Percentiles rank a stretch among this genome's conserved stretches.
Conservation (phyloP, 2,113 vertebrate genomes). For the Ochotona curzoniae region DNA sequence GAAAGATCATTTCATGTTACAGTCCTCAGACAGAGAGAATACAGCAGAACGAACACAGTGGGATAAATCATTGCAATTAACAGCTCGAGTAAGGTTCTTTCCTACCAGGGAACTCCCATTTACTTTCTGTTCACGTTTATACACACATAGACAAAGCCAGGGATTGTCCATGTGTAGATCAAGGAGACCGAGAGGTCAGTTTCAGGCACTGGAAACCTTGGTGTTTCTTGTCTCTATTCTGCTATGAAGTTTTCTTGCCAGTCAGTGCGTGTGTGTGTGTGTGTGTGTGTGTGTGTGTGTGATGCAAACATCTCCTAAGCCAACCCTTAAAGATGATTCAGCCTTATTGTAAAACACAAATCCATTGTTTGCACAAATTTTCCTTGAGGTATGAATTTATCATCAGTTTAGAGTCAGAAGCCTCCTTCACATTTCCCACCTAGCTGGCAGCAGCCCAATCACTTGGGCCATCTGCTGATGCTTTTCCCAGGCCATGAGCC, state of each 20-base stretch:
- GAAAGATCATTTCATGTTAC: slow-evolving; percentile 9
- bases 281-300: fast-evolving
- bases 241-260: too few species aligned
- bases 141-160: not conserved
- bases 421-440: too few species aligned
- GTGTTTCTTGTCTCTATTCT: not conserved
- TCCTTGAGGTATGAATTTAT: not conserved
- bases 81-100: slow-evolving; percentile 35
- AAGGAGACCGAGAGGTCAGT: not conserved
- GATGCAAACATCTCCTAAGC: fast-evolving
- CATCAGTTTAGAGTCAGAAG: not conserved
- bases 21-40: slow-evolving; percentile 38
- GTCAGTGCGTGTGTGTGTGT: too few species aligned
- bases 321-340: not conserved
- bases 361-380: not conserved
- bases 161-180: not conserved
- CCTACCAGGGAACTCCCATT: not conserved
- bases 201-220: not conserved
- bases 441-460: too few species aligned
- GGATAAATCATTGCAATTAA: slow-evolving; percentile 63
- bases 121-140: not conserved
- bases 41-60: slow-evolving; percentile 5
- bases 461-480: too few species aligned
- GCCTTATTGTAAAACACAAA: not conserved
- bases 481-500: too few species aligned